phyloP scores from a whole-genome alignment of 2,888 invertebrate genomes.

The Drosophila greeni region DNA sequence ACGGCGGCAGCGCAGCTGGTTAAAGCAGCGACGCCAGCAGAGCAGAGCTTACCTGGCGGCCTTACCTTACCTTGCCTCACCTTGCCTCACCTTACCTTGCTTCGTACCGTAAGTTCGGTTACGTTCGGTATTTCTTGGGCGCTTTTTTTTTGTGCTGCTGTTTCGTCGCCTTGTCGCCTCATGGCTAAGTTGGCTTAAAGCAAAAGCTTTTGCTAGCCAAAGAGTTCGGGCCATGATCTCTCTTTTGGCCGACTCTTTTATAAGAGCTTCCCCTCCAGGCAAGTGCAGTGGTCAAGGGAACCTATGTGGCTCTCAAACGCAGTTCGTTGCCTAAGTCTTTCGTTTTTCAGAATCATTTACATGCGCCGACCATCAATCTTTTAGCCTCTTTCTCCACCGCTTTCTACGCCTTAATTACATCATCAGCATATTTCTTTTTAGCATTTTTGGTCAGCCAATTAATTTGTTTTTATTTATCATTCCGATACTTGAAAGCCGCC shows the following conservation, averaged over 20 bases:
- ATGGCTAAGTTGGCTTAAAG: conserved; percentile 70
- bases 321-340: conserved; percentile 20
- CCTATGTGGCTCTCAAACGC: background rate
- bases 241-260: background rate
- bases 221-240: conserved; percentile 3
- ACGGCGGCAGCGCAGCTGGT: conserved; percentile 1
- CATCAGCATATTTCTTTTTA: conserved; percentile 47
- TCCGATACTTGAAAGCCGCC: conserved; percentile 49
- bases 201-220: conserved; percentile 27
- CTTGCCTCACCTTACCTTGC: conserved; percentile 33
- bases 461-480: conserved; percentile 47
- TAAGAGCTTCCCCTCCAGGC: background rate
- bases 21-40: background rate
- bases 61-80: conserved; percentile 32
- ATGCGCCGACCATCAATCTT: conserved; percentile 61
- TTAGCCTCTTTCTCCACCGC: conserved; percentile 35
- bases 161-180: conserved; percentile 55
- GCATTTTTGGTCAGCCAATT: conserved; percentile 30
- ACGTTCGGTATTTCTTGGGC: conserved; percentile 60
- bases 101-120: conserved; percentile 71
- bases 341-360: conserved; percentile 45
- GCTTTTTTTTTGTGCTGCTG: conserved; percentile 45
- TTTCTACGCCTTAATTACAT: conserved; percentile 72
- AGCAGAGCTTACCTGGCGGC: conserved; percentile 47
- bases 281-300: conserved; percentile 13